Percentiles rank a stretch among this genome's conserved stretches.
phyloP scores from a whole-genome alignment of 1,140 invertebrate species.

The Steinernema feltiae region DNA sequence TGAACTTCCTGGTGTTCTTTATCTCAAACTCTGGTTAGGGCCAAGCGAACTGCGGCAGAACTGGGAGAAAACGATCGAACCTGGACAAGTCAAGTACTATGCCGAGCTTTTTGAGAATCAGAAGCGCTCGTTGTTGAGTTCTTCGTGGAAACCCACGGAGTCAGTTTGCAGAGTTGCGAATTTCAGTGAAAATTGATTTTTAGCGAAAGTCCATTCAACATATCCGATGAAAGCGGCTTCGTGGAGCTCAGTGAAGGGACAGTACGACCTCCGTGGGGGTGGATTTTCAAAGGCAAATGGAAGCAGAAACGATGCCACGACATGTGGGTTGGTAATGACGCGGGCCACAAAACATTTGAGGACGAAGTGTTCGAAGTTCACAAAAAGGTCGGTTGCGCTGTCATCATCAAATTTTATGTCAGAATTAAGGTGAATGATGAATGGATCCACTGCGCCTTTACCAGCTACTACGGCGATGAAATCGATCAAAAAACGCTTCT shows the following conservation, averaged over 20 bases:
- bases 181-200: not conserved
- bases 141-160: conserved; percentile 34
- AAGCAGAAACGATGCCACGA: conserved; percentile 41
- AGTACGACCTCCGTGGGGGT: conserved; percentile 32
- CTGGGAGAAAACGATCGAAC: conserved; percentile 30
- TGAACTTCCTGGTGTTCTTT: conserved; percentile 36
- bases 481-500: conserved; percentile 22
- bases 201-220: conserved; percentile 24
- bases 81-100: conserved; percentile 39
- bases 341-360: conserved; percentile 32
- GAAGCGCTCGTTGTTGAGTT: conserved; percentile 32
- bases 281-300: conserved; percentile 43
- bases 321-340: conserved; percentile 44
- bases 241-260: conserved; percentile 31
- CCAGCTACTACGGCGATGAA: conserved; percentile 34
- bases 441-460: conserved; percentile 33
- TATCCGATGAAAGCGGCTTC: conserved; percentile 38
- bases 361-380: conserved; percentile 46
- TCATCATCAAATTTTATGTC: not conserved
- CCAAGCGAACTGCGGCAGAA: conserved; percentile 17
- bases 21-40: conserved; percentile 43
- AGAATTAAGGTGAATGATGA: conserved; percentile 14
- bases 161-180: conserved; percentile 11
- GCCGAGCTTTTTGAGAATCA: conserved; percentile 40
- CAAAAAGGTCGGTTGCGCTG: conserved; percentile 19